Conservation (phyloP, 2,113 vertebrate species). For the Thamnaconus septentrionalis region DNA sequence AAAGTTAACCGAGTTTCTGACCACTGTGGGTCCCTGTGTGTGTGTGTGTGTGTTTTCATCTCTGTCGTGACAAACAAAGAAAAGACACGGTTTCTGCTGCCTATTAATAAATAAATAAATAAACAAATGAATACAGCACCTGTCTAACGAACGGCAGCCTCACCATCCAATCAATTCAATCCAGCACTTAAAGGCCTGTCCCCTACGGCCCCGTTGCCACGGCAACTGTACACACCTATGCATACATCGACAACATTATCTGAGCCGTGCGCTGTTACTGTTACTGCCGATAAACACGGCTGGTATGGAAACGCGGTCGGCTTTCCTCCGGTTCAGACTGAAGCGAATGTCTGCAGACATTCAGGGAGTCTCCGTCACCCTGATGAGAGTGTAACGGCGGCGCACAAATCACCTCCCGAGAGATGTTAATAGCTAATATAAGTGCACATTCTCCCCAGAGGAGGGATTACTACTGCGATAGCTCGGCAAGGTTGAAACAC, state of each 20-base stretch:
- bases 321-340: background rate
- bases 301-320: background rate
- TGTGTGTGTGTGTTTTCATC: too few species aligned
- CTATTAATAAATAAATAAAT: background rate
- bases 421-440: background rate
- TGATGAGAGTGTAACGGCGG: background rate
- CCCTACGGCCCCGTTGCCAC: constrained; percentile 34
- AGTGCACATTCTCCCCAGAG: background rate
- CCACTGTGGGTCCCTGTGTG: background rate
- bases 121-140: constrained; percentile 9
- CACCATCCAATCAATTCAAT: constrained; percentile 42
- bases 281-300: constrained; percentile 1
- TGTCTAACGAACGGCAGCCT: constrained; percentile 27
- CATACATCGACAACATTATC: constrained; percentile 4
- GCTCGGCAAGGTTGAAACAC: background rate
- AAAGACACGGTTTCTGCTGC: background rate
- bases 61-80: too few species aligned
- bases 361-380: constrained; percentile 10
- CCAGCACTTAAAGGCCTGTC: constrained; percentile 14
- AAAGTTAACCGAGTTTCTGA: constrained; percentile 3
- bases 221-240: constrained; percentile 21
- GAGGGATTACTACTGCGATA: background rate
- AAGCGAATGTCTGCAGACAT: too few species aligned
- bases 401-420: too few species aligned
- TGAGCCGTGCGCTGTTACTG: background rate